Percentiles rank a stretch among this genome's conserved stretches.
phyloP scores from a whole-genome alignment of 2,797 vertebrate genomes.

The Heterohyrax brucei region DNA sequence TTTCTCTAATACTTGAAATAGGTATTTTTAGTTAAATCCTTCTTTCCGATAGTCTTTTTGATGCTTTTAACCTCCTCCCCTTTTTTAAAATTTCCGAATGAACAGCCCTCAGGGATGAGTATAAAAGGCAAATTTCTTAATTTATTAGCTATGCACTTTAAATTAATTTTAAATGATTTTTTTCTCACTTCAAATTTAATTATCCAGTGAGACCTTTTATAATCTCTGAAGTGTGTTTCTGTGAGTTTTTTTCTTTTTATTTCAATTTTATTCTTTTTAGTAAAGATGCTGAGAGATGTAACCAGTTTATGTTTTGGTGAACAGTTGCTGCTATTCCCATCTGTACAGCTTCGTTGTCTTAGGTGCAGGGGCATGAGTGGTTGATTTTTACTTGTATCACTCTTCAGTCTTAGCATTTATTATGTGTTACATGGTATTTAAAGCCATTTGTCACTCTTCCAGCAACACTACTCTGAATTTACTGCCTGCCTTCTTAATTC shows the following conservation, averaged over 20 bases:
- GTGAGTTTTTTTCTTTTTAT: neutral
- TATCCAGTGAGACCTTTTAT: neutral
- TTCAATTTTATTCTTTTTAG: neutral
- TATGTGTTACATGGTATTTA: constrained; percentile 59
- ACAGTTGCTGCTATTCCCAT: neutral
- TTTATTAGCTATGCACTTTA: constrained; percentile 38
- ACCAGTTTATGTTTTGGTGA: neutral
- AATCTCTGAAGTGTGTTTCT: constrained; percentile 24
- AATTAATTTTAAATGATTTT: constrained; percentile 52
- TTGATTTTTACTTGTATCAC: constrained; percentile 34
- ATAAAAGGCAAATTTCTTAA: constrained; percentile 46
- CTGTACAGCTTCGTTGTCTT: neutral
- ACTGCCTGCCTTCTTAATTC: constrained; percentile 68
- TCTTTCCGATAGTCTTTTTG: constrained; percentile 28
- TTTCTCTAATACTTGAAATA: constrained; percentile 31
- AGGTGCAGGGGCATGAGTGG: neutral
- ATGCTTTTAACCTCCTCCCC: neutral
- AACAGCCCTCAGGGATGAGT: neutral
- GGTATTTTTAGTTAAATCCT: constrained; percentile 54
- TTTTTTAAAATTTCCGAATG: neutral
- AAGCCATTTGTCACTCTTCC: constrained; percentile 45
- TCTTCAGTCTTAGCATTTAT: constrained; percentile 27
- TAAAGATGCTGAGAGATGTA: neutral
- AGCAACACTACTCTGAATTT: constrained; percentile 45
- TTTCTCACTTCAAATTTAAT: constrained; percentile 42